phyloP scores from a whole-genome alignment of 2,113 vertebrate genomes.

The Gopherus evgoodei region DNA sequence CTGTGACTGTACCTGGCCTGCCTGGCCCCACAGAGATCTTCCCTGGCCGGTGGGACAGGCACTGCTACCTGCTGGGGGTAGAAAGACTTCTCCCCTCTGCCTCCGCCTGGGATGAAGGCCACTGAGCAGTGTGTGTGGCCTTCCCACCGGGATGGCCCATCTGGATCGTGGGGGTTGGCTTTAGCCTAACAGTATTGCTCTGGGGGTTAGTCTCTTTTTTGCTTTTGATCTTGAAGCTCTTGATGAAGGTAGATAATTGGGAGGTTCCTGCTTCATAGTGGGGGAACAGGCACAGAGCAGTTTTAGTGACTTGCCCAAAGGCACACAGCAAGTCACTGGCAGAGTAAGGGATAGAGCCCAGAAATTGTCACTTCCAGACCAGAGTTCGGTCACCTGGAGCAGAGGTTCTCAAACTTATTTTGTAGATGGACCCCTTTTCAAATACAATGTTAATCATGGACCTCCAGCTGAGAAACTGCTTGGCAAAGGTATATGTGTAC shows the following conservation, averaged over 20 bases:
- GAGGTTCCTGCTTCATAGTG: not conserved
- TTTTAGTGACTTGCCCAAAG: no score
- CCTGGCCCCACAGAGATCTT: not conserved
- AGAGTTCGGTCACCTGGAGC: not conserved
- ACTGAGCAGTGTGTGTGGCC: not conserved
- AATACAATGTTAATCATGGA: not conserved
- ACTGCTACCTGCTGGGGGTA: not conserved
- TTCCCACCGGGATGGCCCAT: no score
- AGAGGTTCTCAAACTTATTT: not conserved
- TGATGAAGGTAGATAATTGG: not conserved
- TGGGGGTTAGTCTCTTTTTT: not conserved
- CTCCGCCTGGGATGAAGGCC: not conserved
- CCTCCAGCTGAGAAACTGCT: not conserved
- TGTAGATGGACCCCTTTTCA: not conserved
- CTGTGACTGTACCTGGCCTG: not conserved
- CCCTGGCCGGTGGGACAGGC: not conserved
- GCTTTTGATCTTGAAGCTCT: not conserved
- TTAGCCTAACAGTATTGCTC: not conserved
- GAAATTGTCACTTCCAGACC: not conserved
- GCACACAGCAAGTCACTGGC: not conserved
- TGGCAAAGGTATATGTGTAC: not conserved
- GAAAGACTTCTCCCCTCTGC: not conserved
- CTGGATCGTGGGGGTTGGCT: not conserved
- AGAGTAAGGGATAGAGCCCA: not conserved
- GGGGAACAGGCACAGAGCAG: not conserved